Percentiles rank a stretch among this genome's conserved stretches.
These are phyloP conservation scores for Prenolepis imparis DNA, from an alignment of 2,888 invertebrate species.

Conservation along the genomic window DNA sequence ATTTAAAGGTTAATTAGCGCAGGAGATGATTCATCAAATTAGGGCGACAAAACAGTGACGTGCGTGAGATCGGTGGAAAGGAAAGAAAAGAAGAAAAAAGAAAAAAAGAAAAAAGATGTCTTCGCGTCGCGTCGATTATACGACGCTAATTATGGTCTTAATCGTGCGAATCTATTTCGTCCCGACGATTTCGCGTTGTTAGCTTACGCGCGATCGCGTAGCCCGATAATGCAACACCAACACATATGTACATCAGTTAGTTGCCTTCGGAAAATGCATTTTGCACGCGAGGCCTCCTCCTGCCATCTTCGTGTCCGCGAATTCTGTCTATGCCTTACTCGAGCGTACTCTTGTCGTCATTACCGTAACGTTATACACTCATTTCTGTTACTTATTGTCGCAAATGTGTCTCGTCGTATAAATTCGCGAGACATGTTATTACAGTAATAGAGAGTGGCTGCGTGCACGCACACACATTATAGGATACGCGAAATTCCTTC, in stretches of 20 bases:
- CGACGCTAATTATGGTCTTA: constrained; percentile 31
- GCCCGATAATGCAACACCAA: constrained; percentile 62
- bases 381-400: constrained; percentile 69
- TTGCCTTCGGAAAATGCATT: constrained; percentile 57
- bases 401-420: constrained; percentile 73
- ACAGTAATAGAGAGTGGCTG: constrained; percentile 45
- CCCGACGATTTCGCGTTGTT: constrained; percentile 62
- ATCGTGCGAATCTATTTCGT: constrained; percentile 54
- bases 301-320: constrained; percentile 58
- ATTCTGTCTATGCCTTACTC: constrained; percentile 55
- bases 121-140: constrained; percentile 27
- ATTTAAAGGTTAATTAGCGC: not conserved
- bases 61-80: not conserved
- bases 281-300: constrained; percentile 60
- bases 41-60: constrained; percentile 15
- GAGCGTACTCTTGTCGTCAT: constrained; percentile 31
- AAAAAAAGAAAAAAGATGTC: not conserved
- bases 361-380: constrained; percentile 64
- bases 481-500: constrained; percentile 12
- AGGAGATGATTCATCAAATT: constrained; percentile 19
- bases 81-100: not conserved
- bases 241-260: constrained; percentile 17
- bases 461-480: constrained; percentile 43
- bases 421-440: constrained; percentile 71
- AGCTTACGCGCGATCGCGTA: constrained; percentile 63